These are phyloP conservation scores for Ianthella basta DNA, from an alignment of 37 sponge, comb jelly and placozoan species.

Conservation along the genomic window DNA sequence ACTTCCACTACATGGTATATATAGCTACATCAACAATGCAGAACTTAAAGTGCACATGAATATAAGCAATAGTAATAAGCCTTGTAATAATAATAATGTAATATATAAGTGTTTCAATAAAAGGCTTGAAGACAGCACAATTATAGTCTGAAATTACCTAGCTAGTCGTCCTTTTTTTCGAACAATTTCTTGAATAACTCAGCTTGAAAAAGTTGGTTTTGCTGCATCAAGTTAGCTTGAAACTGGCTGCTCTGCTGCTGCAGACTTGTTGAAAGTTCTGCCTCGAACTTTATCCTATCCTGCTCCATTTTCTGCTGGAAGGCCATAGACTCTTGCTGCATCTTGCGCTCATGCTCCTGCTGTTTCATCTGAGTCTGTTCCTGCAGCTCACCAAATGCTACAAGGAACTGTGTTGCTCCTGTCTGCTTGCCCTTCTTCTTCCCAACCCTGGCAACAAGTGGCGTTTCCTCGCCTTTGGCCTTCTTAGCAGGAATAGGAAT, in stretches of 20 bases:
- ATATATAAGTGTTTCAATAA: neutral
- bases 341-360: constrained; percentile 1
- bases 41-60: no score
- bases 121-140: no score
- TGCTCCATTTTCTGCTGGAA: constrained; percentile 20
- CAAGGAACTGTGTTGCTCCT: neutral
- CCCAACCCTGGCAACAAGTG: neutral
- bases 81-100: neutral
- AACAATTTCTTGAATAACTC: constrained; percentile 1
- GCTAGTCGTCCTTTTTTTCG: neutral
- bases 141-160: no score
- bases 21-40: no score
- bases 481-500: neutral
- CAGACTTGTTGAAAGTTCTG: neutral
- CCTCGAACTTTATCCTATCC: constrained; percentile 7
- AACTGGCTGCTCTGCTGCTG: constrained; percentile 12
- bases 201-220: constrained; percentile 6
- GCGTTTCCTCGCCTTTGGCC: neutral
- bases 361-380: neutral
- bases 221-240: neutral
- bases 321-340: neutral
- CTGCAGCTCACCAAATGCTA: neutral
- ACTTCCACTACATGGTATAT: no score
- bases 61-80: no score
- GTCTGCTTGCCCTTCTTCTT: neutral